Percentiles rank a stretch among this genome's conserved stretches.
Evolutionary conservation across 2,888 invertebrate genomes (phyloP).

Genomic region (Axea sp.): DNA sequence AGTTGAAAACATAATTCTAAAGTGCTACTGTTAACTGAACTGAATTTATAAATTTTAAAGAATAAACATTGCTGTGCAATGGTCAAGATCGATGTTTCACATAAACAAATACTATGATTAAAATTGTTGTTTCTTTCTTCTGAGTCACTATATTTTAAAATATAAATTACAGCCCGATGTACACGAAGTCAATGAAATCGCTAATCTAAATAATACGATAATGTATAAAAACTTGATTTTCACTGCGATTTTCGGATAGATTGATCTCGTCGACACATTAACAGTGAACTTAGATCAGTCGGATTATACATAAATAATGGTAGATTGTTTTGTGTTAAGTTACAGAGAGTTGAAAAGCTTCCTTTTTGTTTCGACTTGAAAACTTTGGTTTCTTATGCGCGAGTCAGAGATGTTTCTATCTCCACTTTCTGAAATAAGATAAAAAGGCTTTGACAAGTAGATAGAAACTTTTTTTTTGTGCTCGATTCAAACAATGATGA

Average conservation of each 20-base stretch:
- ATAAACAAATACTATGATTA: too few relatives aligned
- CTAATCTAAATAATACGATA: too few relatives aligned
- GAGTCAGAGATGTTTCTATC: constrained; percentile 38
- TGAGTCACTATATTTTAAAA: too few relatives aligned
- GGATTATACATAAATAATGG: constrained; percentile 42
- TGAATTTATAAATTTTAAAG: too few relatives aligned
- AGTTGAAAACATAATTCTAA: too few relatives aligned
- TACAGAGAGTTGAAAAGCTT: constrained; percentile 28
- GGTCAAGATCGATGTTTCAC: too few relatives aligned
- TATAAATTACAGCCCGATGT: too few relatives aligned
- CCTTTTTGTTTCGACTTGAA: constrained; percentile 39
- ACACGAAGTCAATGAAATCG: too few relatives aligned
- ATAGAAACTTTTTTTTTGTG: constrained; percentile 43
- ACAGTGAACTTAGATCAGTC: constrained; percentile 10
- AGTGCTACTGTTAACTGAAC: too few relatives aligned
- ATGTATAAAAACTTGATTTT: constrained; percentile 40
- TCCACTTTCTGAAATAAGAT: constrained; percentile 25
- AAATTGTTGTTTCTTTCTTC: too few relatives aligned
- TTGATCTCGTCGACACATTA: constrained; percentile 25
- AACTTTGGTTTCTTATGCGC: constrained; percentile 44
- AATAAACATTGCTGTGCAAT: too few relatives aligned
- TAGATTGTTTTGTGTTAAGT: constrained; percentile 40
- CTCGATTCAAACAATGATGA: constrained; percentile 28
- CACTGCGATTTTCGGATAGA: constrained; percentile 29
- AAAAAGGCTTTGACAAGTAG: constrained; percentile 42